Evolutionary conservation across 2,888 invertebrate genomes (phyloP).

Genomic region (Chalcosyrphus nemorum): DNA sequence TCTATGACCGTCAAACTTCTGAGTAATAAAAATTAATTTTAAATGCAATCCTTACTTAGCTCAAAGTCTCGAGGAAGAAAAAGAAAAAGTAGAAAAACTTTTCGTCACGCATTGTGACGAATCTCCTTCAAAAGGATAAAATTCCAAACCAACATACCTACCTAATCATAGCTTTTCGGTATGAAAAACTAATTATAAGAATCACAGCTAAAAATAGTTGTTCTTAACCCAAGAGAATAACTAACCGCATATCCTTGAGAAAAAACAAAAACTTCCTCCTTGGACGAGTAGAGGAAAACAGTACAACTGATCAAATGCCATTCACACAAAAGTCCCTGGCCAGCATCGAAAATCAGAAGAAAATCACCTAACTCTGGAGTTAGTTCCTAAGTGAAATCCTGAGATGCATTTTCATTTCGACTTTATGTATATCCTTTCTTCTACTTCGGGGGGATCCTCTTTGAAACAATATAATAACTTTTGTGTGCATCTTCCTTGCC

Average conservation of each 20-base stretch:
- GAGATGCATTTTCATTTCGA: constrained; percentile 34
- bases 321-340: constrained; percentile 3
- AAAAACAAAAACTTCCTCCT: constrained; percentile 39
- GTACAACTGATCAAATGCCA: constrained; percentile 36
- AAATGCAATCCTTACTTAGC: constrained; percentile 48
- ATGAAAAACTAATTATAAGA: constrained; percentile 62
- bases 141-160: constrained; percentile 22
- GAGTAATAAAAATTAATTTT: not conserved
- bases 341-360: constrained; percentile 45
- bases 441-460: not conserved
- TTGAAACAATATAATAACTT: constrained; percentile 48
- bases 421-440: constrained; percentile 19
- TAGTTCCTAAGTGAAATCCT: constrained; percentile 17
- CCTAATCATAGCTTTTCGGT: constrained; percentile 6
- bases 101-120: constrained; percentile 55
- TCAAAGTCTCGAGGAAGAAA: too few species aligned
- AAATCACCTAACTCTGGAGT: constrained; percentile 54
- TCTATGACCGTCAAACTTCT: not conserved
- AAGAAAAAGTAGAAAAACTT: constrained; percentile 47
- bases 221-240: constrained; percentile 21
- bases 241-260: constrained; percentile 29
- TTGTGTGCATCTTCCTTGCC: constrained; percentile 1
- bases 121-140: constrained; percentile 15
- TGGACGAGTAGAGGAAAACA: constrained; percentile 1
- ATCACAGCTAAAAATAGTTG: constrained; percentile 54